phyloP scores from a whole-genome alignment of 2,113 vertebrate species.

The Hemiprocne comata region DNA sequence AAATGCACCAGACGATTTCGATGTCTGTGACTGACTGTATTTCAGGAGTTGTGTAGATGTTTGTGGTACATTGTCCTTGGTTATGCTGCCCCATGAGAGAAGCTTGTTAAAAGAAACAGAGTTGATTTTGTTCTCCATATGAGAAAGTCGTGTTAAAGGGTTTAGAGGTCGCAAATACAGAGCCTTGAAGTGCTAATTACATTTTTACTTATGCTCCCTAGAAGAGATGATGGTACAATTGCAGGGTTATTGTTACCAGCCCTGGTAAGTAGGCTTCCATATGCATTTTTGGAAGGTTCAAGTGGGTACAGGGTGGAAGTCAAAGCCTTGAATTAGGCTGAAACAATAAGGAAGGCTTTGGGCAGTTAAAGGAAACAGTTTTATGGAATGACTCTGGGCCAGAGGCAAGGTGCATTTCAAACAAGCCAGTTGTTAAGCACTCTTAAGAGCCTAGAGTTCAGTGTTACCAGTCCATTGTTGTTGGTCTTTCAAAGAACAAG shows the following conservation, averaged over 20 bases:
- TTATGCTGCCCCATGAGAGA: not conserved
- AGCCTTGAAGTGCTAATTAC: conserved; percentile 60
- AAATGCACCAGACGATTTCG: not conserved
- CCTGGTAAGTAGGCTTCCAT: conserved; percentile 29
- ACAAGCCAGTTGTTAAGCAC: not conserved
- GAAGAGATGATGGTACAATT: conserved; percentile 47
- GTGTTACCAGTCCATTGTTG: not conserved
- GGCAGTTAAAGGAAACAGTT: conserved; percentile 8
- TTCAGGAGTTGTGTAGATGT: not conserved
- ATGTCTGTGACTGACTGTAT: not conserved
- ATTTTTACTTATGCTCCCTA: conserved; percentile 24
- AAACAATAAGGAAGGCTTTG: conserved; percentile 22
- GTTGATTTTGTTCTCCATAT: not conserved
- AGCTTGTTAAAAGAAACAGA: not conserved
- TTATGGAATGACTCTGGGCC: not conserved
- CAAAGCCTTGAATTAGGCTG: conserved; percentile 50
- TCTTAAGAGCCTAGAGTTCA: not conserved
- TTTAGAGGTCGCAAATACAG: conserved; percentile 39
- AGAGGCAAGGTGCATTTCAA: not conserved
- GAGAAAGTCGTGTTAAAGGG: conserved; percentile 4
- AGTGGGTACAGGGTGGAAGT: conserved; percentile 31
- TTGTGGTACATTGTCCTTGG: not conserved
- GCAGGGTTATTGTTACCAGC: conserved; percentile 40
- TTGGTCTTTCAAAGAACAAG: not conserved
- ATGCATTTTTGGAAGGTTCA: conserved; percentile 43